A percentile compares a stretch with the other conserved stretches of the same genome.
Evolutionary conservation across 2,797 vertebrate genomes (phyloP).

Genomic region (Cheirogaleus major): DNA sequence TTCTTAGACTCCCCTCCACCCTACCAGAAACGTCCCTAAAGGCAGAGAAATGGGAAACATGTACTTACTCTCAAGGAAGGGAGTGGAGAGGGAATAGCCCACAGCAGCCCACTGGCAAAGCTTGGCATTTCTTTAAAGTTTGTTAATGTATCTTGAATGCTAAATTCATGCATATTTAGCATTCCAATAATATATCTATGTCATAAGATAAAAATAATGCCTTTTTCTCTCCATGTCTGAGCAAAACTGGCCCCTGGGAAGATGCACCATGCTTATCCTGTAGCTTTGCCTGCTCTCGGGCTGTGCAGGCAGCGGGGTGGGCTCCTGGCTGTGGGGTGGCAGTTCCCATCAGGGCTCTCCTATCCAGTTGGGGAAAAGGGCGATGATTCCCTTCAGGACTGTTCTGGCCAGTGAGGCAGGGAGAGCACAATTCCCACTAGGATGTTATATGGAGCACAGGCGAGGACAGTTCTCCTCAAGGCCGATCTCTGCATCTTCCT

Average conservation of each 20-base stretch:
- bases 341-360: neutral
- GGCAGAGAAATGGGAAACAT: slow-evolving; percentile 24
- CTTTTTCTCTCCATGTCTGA: neutral
- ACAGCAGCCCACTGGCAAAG: neutral
- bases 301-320: neutral
- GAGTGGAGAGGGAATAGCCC: neutral
- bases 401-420: neutral
- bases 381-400: neutral
- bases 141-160: slow-evolving; percentile 37
- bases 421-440: neutral
- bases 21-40: neutral
- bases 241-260: slow-evolving; percentile 2
- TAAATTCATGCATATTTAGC: slow-evolving; percentile 51
- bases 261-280: neutral
- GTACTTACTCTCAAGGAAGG: neutral
- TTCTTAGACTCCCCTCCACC: neutral
- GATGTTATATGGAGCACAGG: neutral
- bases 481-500: neutral
- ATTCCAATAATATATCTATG: slow-evolving; percentile 49
- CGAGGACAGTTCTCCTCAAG: too few species aligned
- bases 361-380: neutral
- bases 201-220: slow-evolving; percentile 57
- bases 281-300: neutral
- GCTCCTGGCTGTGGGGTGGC: fast-evolving
- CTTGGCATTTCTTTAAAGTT: slow-evolving; percentile 38